Evolutionary conservation across 2,888 invertebrate genomes (phyloP).

Genomic region (Acanthosepion esculentum): DNA sequence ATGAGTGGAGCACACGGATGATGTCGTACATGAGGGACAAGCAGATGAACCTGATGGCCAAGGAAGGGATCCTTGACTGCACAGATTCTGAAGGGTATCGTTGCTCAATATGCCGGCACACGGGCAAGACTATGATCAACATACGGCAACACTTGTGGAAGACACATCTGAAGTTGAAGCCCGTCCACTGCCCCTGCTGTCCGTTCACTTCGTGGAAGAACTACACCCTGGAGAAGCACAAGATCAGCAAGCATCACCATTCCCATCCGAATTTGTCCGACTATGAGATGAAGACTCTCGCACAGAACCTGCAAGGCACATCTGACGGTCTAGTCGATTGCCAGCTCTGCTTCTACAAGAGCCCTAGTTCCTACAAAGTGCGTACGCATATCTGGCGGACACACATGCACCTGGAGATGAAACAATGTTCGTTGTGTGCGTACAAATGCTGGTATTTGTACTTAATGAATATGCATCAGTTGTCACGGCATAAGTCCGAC

Average conservation of each 20-base stretch:
- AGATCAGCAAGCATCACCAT: slow-evolving; percentile 36
- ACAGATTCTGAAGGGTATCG: neutral
- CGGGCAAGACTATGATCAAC: neutral
- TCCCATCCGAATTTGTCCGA: slow-evolving; percentile 38
- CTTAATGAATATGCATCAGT: slow-evolving; percentile 38
- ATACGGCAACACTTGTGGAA: slow-evolving; percentile 41
- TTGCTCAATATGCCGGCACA: slow-evolving; percentile 35
- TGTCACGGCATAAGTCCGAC: slow-evolving; percentile 23
- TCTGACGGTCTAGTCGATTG: neutral
- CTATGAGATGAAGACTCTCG: slow-evolving; percentile 43
- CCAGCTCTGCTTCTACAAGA: slow-evolving; percentile 43
- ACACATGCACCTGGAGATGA: slow-evolving; percentile 38
- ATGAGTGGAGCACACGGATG: neutral
- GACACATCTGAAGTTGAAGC: slow-evolving; percentile 34
- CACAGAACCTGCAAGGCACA: neutral
- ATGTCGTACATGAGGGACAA: slow-evolving; percentile 41
- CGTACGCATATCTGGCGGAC: slow-evolving; percentile 39
- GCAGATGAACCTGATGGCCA: slow-evolving; percentile 45
- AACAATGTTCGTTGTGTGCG: slow-evolving; percentile 38
- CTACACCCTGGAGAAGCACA: slow-evolving; percentile 40
- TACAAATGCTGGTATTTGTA: slow-evolving; percentile 39
- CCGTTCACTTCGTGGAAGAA: slow-evolving; percentile 46
- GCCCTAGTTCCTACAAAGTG: slow-evolving; percentile 40
- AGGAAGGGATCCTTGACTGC: slow-evolving; percentile 23
- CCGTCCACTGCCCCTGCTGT: neutral